These are phyloP conservation scores for Bombus fervidus DNA, from an alignment of 1,140 invertebrate species.

Conservation along the genomic window DNA sequence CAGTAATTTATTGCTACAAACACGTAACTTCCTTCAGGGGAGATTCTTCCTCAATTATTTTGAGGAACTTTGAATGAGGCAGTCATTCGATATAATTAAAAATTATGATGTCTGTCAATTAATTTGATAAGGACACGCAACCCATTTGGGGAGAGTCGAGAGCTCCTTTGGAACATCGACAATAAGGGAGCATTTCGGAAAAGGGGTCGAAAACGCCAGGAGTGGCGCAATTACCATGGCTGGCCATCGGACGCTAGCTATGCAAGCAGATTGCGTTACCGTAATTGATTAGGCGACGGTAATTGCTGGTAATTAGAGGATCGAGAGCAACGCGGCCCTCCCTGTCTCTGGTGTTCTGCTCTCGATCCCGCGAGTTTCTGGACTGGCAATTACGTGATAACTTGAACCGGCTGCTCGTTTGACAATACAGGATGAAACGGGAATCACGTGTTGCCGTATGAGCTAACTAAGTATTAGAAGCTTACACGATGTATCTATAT, in stretches of 20 bases:
- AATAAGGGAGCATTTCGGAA: not conserved
- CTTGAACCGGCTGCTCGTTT: constrained; percentile 11
- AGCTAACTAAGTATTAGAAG: constrained; percentile 18
- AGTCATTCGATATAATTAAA: not conserved
- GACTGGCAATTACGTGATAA: constrained; percentile 50
- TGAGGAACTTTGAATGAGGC: not conserved
- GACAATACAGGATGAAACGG: constrained; percentile 8
- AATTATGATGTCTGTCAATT: not conserved
- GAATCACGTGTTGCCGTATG: not conserved
- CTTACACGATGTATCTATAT: not conserved
- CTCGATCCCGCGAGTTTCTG: constrained; percentile 38
- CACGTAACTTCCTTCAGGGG: too few relatives aligned
- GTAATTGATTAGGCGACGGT: constrained; percentile 77
- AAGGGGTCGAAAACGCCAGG: constrained; percentile 47
- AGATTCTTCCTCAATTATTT: too few relatives aligned
- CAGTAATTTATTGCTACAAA: too few relatives aligned
- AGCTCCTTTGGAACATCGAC: not conserved
- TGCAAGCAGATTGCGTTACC: constrained; percentile 75
- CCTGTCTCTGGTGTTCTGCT: constrained; percentile 29
- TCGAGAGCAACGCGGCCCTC: constrained; percentile 60
- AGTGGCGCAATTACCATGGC: constrained; percentile 68
- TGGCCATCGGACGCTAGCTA: constrained; percentile 68
- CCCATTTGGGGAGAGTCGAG: not conserved
- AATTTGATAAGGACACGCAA: not conserved
- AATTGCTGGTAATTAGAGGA: constrained; percentile 76